These are phyloP conservation scores for Trachops cirrhosus DNA, from an alignment of 2,797 vertebrate species.

Conservation along the genomic window DNA sequence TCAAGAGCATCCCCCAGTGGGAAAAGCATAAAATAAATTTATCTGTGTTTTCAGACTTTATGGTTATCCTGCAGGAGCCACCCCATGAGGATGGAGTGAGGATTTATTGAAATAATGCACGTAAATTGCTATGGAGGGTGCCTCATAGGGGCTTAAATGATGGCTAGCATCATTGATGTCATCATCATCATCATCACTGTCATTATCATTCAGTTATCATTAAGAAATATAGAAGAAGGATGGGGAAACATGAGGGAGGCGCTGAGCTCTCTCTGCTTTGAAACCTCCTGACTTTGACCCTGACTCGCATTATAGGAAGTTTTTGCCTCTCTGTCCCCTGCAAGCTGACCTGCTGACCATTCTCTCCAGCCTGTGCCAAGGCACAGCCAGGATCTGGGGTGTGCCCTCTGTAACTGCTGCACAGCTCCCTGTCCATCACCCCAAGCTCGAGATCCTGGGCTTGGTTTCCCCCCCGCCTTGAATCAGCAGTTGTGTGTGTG, in stretches of 20 bases:
- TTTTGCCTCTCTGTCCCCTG: neutral
- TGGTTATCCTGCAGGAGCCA: neutral
- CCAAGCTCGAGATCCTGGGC: neutral
- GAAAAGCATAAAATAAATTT: neutral
- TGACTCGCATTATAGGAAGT: neutral
- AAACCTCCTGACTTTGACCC: neutral
- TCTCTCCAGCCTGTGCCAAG: neutral
- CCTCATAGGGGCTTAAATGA: neutral
- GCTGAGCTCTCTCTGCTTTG: neutral
- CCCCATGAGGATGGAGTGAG: neutral
- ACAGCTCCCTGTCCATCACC: too few species aligned
- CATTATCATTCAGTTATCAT: neutral
- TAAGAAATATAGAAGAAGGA: neutral
- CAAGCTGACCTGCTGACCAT: too few species aligned
- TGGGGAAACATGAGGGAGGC: neutral
- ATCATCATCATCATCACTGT: neutral
- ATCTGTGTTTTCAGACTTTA: neutral
- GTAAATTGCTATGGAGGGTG: neutral
- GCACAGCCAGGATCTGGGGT: neutral
- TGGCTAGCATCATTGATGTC: rapidly evolving
- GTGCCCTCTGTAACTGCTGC: rapidly evolving
- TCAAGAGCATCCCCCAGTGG: neutral
- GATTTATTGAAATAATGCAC: neutral
- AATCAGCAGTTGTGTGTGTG: conserved; percentile 28
- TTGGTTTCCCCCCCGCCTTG: neutral